Evolutionary conservation across 2,113 vertebrate species (phyloP).

Genomic region (Cervus canadensis): DNA sequence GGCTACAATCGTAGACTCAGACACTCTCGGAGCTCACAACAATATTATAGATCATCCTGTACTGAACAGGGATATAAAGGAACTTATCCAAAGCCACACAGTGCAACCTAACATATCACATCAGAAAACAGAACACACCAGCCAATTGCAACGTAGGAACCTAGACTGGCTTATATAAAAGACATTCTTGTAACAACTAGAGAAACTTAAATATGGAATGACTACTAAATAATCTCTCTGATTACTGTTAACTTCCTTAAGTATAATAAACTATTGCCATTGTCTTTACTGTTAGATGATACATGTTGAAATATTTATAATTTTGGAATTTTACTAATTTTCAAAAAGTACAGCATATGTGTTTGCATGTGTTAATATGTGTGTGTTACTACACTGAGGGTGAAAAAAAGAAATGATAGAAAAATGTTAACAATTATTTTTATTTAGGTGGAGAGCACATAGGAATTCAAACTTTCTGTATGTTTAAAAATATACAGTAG

Average conservation of each 20-base stretch:
- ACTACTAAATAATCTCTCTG: neutral
- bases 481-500: neutral
- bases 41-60: neutral
- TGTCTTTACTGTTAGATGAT: neutral
- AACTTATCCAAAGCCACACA: neutral
- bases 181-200: neutral
- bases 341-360: neutral
- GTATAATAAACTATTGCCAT: neutral
- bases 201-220: neutral
- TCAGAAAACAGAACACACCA: neutral
- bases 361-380: neutral
- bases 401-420: neutral
- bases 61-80: neutral
- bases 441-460: neutral
- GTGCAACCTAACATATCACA: neutral
- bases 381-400: neutral
- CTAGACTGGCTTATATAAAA: neutral
- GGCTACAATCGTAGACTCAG: neutral
- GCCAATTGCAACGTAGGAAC: neutral
- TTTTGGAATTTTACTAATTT: neutral
- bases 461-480: neutral
- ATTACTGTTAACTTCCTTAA: conserved; percentile 1
- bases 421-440: neutral
- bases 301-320: neutral
- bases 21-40: neutral